Evolutionary conservation across 1,140 invertebrate genomes (phyloP).

Genomic region (Thaumetopoea pityocampa): DNA sequence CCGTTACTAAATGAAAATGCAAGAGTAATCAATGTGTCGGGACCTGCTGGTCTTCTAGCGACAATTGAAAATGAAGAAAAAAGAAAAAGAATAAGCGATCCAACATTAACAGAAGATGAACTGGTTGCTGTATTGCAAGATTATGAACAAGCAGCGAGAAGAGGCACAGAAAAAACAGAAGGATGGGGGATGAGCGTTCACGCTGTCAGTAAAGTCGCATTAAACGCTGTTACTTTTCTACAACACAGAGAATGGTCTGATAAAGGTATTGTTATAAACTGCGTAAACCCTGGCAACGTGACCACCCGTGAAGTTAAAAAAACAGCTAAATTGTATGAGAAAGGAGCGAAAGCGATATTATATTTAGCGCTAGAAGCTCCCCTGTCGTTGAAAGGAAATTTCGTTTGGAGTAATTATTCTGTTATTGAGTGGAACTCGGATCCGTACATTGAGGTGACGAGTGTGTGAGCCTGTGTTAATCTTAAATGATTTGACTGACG

Average conservation of each 20-base stretch:
- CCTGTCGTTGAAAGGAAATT: conserved; percentile 59
- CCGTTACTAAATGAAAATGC: conserved; percentile 55
- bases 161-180: conserved; percentile 57
- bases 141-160: conserved; percentile 54
- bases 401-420: conserved; percentile 67
- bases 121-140: conserved; percentile 58
- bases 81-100: conserved; percentile 52
- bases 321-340: conserved; percentile 51
- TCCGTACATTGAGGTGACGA: conserved; percentile 61
- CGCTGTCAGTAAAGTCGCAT: conserved; percentile 60
- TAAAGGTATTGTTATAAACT: conserved; percentile 58
- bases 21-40: conserved; percentile 63
- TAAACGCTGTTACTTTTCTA: conserved; percentile 62
- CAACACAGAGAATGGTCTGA: conserved; percentile 59
- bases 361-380: conserved; percentile 63
- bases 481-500: too few species aligned
- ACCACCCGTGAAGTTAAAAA: conserved; percentile 45
- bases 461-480: too few species aligned
- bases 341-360: conserved; percentile 65
- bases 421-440: conserved; percentile 67
- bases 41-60: conserved; percentile 54
- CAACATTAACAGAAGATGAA: conserved; percentile 54
- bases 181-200: conserved; percentile 57
- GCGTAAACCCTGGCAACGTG: conserved; percentile 59
- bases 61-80: conserved; percentile 59